These are phyloP conservation scores for Villa cingulata DNA, from an alignment of 2,888 invertebrate species.

Conservation along the genomic window DNA sequence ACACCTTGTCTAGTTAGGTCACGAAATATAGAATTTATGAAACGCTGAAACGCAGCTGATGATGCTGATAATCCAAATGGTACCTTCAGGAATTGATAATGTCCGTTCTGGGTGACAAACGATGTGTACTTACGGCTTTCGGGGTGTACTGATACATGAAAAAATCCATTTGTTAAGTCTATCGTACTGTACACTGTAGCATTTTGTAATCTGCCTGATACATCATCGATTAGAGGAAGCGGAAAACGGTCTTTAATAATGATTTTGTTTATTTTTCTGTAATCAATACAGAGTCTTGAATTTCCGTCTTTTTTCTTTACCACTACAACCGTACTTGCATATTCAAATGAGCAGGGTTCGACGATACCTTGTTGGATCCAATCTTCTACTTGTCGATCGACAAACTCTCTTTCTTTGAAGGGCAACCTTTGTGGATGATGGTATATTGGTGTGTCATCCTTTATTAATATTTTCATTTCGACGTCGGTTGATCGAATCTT, in stretches of 20 bases:
- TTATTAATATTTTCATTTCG: background rate
- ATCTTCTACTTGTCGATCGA: background rate
- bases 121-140: background rate
- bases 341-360: too few relatives aligned
- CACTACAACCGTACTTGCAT: too few relatives aligned
- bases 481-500: too few relatives aligned
- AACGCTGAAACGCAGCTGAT: slow-evolving; percentile 16
- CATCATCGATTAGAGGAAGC: background rate
- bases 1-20: slow-evolving; percentile 4
- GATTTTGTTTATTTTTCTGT: too few relatives aligned
- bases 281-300: too few relatives aligned
- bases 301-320: too few relatives aligned
- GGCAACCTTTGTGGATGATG: background rate
- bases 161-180: background rate
- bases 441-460: too few relatives aligned
- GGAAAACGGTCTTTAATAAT: too few relatives aligned
- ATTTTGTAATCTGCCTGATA: background rate
- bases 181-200: background rate
- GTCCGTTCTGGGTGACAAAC: slow-evolving; percentile 8
- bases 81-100: slow-evolving; percentile 15
- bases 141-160: background rate
- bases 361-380: background rate
- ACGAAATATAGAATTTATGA: slow-evolving; percentile 14
- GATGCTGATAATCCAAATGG: slow-evolving; percentile 13
- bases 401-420: background rate